Base-by-base conservation (phyloP, 2,113 vertebrate genomes). In the Pithys albifrons region DNA sequence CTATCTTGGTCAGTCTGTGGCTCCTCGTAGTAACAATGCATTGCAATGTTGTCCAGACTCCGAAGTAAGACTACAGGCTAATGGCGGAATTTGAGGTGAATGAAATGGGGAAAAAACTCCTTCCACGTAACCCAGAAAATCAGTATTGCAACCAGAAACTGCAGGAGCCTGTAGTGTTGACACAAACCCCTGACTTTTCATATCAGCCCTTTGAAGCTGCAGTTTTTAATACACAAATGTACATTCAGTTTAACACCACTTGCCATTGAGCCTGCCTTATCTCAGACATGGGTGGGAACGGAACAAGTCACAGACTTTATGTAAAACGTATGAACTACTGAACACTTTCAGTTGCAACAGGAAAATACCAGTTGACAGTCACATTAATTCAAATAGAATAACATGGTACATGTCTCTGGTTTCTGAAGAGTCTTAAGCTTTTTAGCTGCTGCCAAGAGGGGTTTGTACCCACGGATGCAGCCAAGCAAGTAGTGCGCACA, bases 251-350 rank as follows among this genome's bases (percentile, higher is more conserved):
- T 89, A 49, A 75, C 58, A 29, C 12, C 28, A 79, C 29, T 29
- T 54, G 39, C 37, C 71, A 64, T 91, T 57, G 43, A 52, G 58
- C 37, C 35, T n/a, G 73, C 22, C 55, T 62, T 73, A 43, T 48
- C 65, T 88, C 88, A 79, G 85, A 73, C 49, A 49, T 2, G 25
- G 76, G 27, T 27, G 59, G n/a, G 29, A 78, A 37, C 0, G 1
- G 46, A 90, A 78, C 27, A 55, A 88, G 83, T n/a, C 58, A 29
- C 82, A 85, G 52, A 52, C 46, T 64, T 29, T 48, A 73, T 22
- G 35, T 66, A 92, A 93, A 91, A 51, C 43, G 17, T 37, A 80
- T 61, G 62, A 93, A 91, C 91, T 94, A 95, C 29, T 82, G 85
- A 96, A 31, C 22, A 52, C 75, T 48, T 95, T n/a, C 73, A 75